Conservation (phyloP, 2,888 invertebrate species). For the Parthenolecanium corni region DNA sequence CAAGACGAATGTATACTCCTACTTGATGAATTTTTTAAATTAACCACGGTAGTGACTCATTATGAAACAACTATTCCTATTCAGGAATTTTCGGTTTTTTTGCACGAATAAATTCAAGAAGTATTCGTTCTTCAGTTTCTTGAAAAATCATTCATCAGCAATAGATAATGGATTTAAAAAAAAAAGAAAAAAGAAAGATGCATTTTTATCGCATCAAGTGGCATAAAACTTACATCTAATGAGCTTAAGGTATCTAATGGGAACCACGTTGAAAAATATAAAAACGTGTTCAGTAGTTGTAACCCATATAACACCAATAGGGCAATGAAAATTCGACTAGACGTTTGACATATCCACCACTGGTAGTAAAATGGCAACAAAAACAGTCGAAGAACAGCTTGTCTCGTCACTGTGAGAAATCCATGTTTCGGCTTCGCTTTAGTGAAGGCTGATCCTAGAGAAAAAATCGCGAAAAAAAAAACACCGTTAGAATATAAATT, state of each 20-base stretch:
- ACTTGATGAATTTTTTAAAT: too few species aligned
- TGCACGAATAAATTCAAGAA: too few species aligned
- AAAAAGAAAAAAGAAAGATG: too few species aligned
- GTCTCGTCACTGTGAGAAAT: conserved; percentile 68
- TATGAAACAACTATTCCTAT: too few species aligned
- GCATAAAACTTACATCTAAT: conserved; percentile 43
- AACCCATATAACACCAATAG: conserved; percentile 65
- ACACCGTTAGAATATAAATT: background rate
- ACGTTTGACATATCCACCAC: conserved; percentile 89
- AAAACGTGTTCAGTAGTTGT: conserved; percentile 52
- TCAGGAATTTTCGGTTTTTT: too few species aligned
- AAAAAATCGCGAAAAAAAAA: background rate
- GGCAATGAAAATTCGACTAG: conserved; percentile 58
- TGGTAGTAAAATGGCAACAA: conserved; percentile 71
- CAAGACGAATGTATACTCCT: too few species aligned
- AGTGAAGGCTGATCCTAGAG: conserved; percentile 80
- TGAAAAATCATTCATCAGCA: too few species aligned
- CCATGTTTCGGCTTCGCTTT: conserved; percentile 92
- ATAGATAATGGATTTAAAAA: too few species aligned
- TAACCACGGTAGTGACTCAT: too few species aligned
- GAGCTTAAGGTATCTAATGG: conserved; percentile 24
- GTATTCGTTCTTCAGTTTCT: too few species aligned
- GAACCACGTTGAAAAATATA: conserved; percentile 29
- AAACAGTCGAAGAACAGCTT: conserved; percentile 67
- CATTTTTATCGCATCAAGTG: too few species aligned